These are phyloP conservation scores for chimpanzee (Pan troglodytes) DNA, from an alignment of 2,113 vertebrate genomes.

Conservation along the genomic window DNA sequence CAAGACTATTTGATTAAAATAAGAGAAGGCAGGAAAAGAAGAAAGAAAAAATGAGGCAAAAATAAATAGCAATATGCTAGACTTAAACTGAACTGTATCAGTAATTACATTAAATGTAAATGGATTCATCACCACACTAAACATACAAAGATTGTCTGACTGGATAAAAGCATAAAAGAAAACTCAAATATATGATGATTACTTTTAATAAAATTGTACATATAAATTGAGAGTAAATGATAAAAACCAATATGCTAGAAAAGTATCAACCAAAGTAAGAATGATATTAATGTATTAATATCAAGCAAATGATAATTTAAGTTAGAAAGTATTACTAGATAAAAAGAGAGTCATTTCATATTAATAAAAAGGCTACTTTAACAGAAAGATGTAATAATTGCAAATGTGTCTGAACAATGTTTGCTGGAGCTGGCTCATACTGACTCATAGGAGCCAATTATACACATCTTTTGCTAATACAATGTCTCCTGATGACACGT, in stretches of 20 bases:
- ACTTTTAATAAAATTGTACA: not conserved
- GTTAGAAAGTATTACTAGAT: not conserved
- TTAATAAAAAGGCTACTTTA: not conserved
- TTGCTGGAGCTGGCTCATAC: not conserved
- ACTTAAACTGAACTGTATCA: not conserved
- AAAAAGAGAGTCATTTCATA: not conserved
- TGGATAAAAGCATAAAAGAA: not conserved
- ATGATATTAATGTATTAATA: not conserved
- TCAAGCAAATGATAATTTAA: not conserved
- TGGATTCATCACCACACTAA: not conserved
- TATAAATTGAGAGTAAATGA: not conserved
- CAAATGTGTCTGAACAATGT: not conserved
- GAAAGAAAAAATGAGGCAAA: not conserved
- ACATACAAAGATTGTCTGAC: not conserved
- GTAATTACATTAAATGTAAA: not conserved
- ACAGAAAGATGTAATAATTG: not conserved
- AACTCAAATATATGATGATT: not conserved
- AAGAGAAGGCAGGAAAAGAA: not conserved
- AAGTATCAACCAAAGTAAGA: not conserved
- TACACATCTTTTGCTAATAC: not conserved
- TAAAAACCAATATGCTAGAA: not conserved
- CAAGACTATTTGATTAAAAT: not conserved
- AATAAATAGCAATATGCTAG: not conserved
- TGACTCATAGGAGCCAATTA: not conserved
- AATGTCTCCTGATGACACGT: not conserved